A percentile compares a stretch with the other conserved stretches of the same genome.
phyloP scores from a whole-genome alignment of 2,888 invertebrate species.

The Endomychus coccineus region DNA sequence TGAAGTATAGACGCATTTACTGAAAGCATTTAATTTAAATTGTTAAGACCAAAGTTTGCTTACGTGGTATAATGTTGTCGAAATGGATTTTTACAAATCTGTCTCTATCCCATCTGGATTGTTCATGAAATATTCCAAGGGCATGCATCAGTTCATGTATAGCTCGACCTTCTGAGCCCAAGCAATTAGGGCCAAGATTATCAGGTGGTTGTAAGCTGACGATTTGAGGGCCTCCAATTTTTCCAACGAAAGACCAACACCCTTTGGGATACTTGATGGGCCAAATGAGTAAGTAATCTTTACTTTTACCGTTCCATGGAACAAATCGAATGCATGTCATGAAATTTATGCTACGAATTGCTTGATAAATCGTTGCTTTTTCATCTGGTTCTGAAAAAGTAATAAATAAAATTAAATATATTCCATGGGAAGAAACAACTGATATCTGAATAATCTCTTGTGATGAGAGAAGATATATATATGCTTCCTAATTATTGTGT shows the following conservation, averaged over 20 bases:
- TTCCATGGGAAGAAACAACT: constrained; percentile 2
- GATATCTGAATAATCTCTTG: constrained; percentile 1
- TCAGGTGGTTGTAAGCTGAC: constrained; percentile 62
- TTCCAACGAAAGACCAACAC: constrained; percentile 72
- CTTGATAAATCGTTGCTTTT: constrained; percentile 51
- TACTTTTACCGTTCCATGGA: constrained; percentile 56
- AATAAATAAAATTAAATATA: neutral
- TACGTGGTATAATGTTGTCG: constrained; percentile 60
- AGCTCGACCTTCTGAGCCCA: constrained; percentile 62
- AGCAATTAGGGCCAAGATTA: constrained; percentile 53
- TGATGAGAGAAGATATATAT: neutral
- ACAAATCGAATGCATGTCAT: constrained; percentile 59
- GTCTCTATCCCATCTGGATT: constrained; percentile 67
- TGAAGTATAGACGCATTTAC: no score
- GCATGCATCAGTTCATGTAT: constrained; percentile 76
- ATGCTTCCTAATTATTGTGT: neutral
- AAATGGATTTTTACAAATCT: constrained; percentile 60
- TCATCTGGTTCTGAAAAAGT: constrained; percentile 48
- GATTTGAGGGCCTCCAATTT: constrained; percentile 65
- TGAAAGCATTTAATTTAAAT: no score
- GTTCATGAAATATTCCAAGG: constrained; percentile 76
- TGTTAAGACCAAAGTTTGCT: no score
- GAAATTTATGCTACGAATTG: constrained; percentile 53
- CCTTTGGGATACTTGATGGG: constrained; percentile 60
- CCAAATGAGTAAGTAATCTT: constrained; percentile 59